A percentile compares a stretch with the other conserved stretches of the same genome.
phyloP scores from a whole-genome alignment of 2,113 vertebrate genomes.

The Calonectris borealis region DNA sequence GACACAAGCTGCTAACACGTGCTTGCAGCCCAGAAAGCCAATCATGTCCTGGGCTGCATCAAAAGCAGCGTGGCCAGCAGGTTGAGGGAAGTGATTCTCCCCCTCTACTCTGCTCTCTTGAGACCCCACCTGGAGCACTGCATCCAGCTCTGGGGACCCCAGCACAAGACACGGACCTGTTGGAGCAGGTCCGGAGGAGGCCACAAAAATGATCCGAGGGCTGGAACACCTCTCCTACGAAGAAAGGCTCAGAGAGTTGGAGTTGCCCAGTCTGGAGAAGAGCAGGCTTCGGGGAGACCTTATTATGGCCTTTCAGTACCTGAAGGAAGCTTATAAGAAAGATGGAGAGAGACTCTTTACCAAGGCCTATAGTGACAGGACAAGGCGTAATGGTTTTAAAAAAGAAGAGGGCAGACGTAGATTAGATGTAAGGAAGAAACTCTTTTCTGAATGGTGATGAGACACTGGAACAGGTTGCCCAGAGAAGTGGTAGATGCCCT shows the following conservation, averaged over 20 bases:
- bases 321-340: neutral
- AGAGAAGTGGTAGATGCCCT: neutral
- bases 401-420: neutral
- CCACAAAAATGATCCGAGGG: neutral
- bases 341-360: neutral
- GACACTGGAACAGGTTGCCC: neutral
- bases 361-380: neutral
- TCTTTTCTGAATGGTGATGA: neutral
- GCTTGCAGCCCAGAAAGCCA: neutral
- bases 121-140: neutral
- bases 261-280: neutral
- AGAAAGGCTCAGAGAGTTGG: neutral
- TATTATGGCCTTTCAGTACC: neutral
- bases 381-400: neutral
- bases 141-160: neutral
- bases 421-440: neutral
- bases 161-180: neutral
- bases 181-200: neutral
- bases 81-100: neutral
- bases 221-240: neutral
- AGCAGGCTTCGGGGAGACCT: neutral
- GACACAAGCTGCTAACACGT: fast-evolving
- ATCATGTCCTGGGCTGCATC: neutral
- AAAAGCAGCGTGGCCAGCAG: neutral
- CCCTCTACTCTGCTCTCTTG: neutral